phyloP scores from a whole-genome alignment of 2,797 vertebrate species.

The Liasis olivaceus region DNA sequence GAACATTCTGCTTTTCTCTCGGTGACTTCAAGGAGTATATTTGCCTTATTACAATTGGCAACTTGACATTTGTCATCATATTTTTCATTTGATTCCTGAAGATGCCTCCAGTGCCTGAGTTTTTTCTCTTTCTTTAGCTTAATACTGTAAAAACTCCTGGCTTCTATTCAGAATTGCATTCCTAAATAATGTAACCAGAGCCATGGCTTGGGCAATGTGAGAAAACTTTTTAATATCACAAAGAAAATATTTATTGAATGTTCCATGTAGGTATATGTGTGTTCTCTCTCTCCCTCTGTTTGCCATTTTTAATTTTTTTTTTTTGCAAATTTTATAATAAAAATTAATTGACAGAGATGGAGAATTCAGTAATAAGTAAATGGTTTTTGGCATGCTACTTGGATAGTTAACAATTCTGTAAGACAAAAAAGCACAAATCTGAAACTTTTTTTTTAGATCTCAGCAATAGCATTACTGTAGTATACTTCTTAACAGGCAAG shows the following conservation, averaged over 20 bases:
- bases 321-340: slow-evolving; percentile 35
- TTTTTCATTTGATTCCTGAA: slow-evolving; percentile 58
- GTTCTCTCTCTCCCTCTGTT: not conserved
- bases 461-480: too few relatives aligned
- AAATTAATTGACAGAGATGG: slow-evolving; percentile 33
- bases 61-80: slow-evolving; percentile 26
- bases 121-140: slow-evolving; percentile 22
- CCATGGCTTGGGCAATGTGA: slow-evolving; percentile 53
- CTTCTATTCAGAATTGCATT: slow-evolving; percentile 52
- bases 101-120: slow-evolving; percentile 53
- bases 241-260: slow-evolving; percentile 65
- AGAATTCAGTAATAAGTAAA: slow-evolving; percentile 43
- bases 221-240: slow-evolving; percentile 69
- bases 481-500: too few relatives aligned
- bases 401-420: not conserved
- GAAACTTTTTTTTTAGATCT: too few relatives aligned
- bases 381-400: not conserved
- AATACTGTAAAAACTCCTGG: slow-evolving; percentile 57
- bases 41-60: slow-evolving; percentile 16
- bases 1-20: not conserved
- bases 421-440: not conserved
- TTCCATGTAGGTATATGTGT: slow-evolving; percentile 68
- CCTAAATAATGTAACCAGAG: slow-evolving; percentile 58
- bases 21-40: slow-evolving; percentile 13
- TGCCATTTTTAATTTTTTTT: too few relatives aligned